Conservation (phyloP, 2,888 invertebrate genomes). For the Latrodectus hesperus region DNA sequence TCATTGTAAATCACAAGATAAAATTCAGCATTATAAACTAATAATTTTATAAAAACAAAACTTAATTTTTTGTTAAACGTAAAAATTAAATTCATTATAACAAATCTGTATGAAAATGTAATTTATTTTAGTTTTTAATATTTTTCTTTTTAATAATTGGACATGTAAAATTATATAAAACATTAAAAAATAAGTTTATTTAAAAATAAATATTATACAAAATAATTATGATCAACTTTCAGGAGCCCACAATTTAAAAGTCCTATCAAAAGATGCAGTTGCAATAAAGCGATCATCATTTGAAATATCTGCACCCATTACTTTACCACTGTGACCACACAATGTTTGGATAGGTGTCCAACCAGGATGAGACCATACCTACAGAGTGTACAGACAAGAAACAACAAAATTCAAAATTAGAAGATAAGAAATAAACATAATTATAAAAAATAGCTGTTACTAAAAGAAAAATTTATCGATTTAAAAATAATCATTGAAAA, state of each 20-base stretch:
- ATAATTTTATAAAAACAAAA: too few species aligned
- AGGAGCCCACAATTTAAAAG: slow-evolving; percentile 96
- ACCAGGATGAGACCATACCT: slow-evolving; percentile 94
- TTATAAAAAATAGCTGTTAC: neutral
- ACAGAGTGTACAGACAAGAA: slow-evolving; percentile 24
- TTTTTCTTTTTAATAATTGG: slow-evolving; percentile 12
- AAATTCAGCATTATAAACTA: too few species aligned
- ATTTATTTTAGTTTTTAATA: slow-evolving; percentile 6
- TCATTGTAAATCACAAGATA: too few species aligned
- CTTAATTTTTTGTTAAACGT: too few species aligned
- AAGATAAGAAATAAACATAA: neutral
- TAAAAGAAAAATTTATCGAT: too few species aligned
- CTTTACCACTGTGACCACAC: slow-evolving; percentile 96
- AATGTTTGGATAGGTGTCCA: slow-evolving; percentile 98
- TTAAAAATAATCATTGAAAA: too few species aligned
- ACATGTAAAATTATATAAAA: too few species aligned
- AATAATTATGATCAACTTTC: slow-evolving; percentile 76
- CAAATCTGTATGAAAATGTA: neutral
- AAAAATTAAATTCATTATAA: neutral
- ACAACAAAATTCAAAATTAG: neutral
- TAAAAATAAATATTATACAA: too few species aligned
- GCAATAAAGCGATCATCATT: slow-evolving; percentile 92
- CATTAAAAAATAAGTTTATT: neutral
- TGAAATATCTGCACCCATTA: slow-evolving; percentile 94
- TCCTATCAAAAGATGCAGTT: slow-evolving; percentile 95